Evolutionary conservation across 2,113 vertebrate genomes (phyloP).

Genomic region (Xenotilapia longispinis): DNA sequence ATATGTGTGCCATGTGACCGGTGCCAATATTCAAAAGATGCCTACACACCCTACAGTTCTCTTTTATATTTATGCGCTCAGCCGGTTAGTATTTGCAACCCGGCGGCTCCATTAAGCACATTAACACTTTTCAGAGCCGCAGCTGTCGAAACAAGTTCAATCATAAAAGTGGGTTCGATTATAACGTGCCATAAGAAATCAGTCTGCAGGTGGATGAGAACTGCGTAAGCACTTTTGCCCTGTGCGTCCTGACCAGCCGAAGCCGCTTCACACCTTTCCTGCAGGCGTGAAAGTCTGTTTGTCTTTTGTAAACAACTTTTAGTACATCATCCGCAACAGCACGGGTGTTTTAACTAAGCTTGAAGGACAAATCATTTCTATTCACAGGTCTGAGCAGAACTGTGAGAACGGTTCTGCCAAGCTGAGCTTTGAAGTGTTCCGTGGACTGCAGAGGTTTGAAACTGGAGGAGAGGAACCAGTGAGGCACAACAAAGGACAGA

Average conservation of each 20-base stretch:
- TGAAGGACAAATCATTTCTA: neutral
- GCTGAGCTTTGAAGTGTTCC: slow-evolving; percentile 41
- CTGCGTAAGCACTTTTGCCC: neutral
- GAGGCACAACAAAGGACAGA: neutral
- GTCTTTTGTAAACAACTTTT: neutral
- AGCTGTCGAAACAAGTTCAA: slow-evolving; percentile 26
- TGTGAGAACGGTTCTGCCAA: slow-evolving; percentile 17
- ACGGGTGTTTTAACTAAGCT: neutral
- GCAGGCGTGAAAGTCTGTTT: neutral
- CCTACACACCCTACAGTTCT: neutral
- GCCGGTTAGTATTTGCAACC: neutral
- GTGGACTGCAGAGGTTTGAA: slow-evolving; percentile 1
- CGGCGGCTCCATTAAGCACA: neutral
- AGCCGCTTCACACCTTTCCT: neutral
- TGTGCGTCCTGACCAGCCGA: neutral
- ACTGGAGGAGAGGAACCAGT: neutral
- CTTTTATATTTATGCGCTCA: slow-evolving; percentile 30
- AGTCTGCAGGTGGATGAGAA: neutral
- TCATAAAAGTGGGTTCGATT: neutral
- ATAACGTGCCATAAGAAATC: neutral
- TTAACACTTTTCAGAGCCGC: neutral
- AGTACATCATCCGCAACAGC: neutral
- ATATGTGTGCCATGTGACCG: slow-evolving; percentile 53
- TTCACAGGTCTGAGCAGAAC: neutral
- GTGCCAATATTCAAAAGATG: slow-evolving; percentile 38